Evolutionary conservation across 2,888 invertebrate species (phyloP).

Genomic region (Caradrina kadenii): DNA sequence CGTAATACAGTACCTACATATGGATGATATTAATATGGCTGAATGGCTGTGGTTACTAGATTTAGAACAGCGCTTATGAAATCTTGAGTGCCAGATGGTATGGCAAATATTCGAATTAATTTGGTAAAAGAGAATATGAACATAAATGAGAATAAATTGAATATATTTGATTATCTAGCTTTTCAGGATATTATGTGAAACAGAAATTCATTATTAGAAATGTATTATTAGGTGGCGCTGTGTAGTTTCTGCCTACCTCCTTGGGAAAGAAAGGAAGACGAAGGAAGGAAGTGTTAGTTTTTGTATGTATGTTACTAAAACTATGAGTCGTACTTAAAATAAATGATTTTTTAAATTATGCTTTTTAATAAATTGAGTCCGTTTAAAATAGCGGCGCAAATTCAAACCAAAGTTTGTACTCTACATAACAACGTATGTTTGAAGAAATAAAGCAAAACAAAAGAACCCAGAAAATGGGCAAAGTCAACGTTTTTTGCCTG

Average conservation of each 20-base stretch:
- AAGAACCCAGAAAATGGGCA: slow-evolving; percentile 16
- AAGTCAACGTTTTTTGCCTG: slow-evolving; percentile 25
- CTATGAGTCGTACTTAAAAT: too few species aligned
- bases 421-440: neutral
- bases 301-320: too few species aligned
- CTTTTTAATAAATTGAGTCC: too few species aligned
- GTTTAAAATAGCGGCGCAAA: neutral
- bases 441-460: slow-evolving; percentile 15
- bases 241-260: too few species aligned
- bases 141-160: neutral
- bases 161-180: neutral
- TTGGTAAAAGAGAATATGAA: neutral
- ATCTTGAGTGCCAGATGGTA: neutral
- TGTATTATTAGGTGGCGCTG: too few species aligned
- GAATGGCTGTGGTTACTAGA: neutral
- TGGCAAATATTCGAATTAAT: neutral
- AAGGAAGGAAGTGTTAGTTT: too few species aligned
- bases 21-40: slow-evolving; percentile 16
- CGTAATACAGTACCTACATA: slow-evolving; percentile 1
- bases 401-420: neutral
- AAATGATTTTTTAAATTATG: too few species aligned
- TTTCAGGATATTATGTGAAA: neutral
- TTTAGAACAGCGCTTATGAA: neutral
- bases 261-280: too few species aligned
- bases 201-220: neutral